Conservation (phyloP, 1,140 invertebrate species). For the Archivesica marissinica region DNA sequence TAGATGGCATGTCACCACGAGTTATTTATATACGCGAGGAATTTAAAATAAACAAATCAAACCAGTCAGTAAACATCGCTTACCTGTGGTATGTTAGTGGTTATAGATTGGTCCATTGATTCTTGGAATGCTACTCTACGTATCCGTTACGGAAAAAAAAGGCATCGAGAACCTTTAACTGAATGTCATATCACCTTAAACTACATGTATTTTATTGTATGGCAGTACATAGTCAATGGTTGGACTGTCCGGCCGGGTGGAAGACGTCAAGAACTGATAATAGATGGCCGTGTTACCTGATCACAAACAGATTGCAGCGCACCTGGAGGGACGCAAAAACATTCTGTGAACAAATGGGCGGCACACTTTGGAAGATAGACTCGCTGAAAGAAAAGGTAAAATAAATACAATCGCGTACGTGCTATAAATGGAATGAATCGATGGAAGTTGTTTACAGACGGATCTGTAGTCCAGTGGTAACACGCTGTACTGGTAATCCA, state of each 20-base stretch:
- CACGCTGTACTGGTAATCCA: too few species aligned
- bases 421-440: too few species aligned
- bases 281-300: conserved; percentile 44
- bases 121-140: too few species aligned
- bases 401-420: too few species aligned
- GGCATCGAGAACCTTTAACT: background rate
- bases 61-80: background rate
- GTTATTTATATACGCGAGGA: background rate
- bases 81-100: background rate
- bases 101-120: too few species aligned
- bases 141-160: too few species aligned
- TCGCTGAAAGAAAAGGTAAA: conserved; percentile 38
- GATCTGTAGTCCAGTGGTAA: too few species aligned
- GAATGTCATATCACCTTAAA: background rate
- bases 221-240: background rate
- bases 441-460: too few species aligned
- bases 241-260: conserved; percentile 48
- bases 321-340: conserved; percentile 25
- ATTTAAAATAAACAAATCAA: too few species aligned
- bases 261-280: background rate
- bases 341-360: conserved; percentile 55
- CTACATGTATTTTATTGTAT: background rate
- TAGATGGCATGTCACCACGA: background rate
- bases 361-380: conserved; percentile 26
- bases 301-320: conserved; percentile 47